Conservation (phyloP, 2,888 invertebrate species). For the Tinea semifulvella region DNA sequence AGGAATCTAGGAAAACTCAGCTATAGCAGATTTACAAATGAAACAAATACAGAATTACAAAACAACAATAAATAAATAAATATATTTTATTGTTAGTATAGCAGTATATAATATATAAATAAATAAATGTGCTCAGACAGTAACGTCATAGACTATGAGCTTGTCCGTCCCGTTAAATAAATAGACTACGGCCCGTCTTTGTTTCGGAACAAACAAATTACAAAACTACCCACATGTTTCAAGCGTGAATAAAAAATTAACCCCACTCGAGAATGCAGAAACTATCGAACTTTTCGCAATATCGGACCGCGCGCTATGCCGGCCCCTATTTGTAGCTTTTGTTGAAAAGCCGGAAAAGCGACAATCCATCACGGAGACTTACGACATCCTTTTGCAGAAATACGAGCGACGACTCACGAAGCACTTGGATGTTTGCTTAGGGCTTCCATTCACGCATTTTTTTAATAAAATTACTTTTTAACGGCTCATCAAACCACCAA, state of each 20-base stretch:
- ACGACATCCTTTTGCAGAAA: constrained; percentile 28
- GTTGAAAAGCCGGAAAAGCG: constrained; percentile 56
- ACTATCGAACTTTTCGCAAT: constrained; percentile 13
- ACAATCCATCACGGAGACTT: constrained; percentile 52
- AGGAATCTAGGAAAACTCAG: too few relatives aligned
- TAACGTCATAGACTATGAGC: too few relatives aligned
- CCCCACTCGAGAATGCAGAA: constrained; percentile 10
- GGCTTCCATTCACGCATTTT: constrained; percentile 8
- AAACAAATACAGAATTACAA: too few relatives aligned
- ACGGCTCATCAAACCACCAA: too few relatives aligned
- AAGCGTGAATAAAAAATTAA: constrained; percentile 6
- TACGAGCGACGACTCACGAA: constrained; percentile 13
- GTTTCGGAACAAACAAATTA: constrained; percentile 8
- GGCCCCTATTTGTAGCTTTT: constrained; percentile 37
- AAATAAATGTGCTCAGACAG: too few relatives aligned
- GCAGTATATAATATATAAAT: too few relatives aligned
- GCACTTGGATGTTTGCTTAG: constrained; percentile 12
- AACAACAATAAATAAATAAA: too few relatives aligned
- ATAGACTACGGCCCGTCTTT: too few relatives aligned
- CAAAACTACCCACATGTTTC: background rate
- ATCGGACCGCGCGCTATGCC: constrained; percentile 10
- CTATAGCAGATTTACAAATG: too few relatives aligned
- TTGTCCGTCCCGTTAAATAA: too few relatives aligned
- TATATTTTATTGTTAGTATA: too few relatives aligned
- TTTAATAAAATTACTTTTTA: too few relatives aligned